phyloP scores from a whole-genome alignment of 2,113 vertebrate species.

The Clarias gariepinus region DNA sequence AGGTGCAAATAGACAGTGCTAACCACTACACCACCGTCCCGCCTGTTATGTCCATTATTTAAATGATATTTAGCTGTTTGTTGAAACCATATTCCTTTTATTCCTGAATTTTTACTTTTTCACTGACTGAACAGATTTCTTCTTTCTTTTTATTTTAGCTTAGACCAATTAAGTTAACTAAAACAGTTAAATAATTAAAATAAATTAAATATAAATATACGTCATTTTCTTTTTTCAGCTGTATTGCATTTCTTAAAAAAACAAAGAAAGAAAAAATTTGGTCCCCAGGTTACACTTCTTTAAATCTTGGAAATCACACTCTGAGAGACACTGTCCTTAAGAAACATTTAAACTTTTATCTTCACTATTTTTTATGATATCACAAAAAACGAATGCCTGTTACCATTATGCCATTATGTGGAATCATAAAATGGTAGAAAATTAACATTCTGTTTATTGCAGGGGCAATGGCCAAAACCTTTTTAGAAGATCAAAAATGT shows the following conservation, averaged over 20 bases:
- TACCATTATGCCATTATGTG: neutral
- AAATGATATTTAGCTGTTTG: neutral
- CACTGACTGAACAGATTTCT: neutral
- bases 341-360: neutral
- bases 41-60: neutral
- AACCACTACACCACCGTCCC: too few relatives aligned
- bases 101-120: neutral
- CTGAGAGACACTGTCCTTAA: neutral
- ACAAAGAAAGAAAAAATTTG: neutral
- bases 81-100: neutral
- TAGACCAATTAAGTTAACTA: neutral
- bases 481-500: neutral
- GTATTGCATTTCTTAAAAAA: neutral
- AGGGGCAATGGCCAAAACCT: accelerated
- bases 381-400: neutral
- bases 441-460: neutral
- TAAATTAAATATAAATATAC: neutral
- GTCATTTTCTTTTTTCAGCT: neutral
- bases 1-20: too few relatives aligned
- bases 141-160: neutral
- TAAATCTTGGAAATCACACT: neutral
- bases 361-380: neutral
- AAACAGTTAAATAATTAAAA: neutral
- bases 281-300: neutral
- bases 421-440: neutral